Evolutionary conservation across 2,113 vertebrate species (phyloP).

Genomic region (Microcebus griseorufus): DNA sequence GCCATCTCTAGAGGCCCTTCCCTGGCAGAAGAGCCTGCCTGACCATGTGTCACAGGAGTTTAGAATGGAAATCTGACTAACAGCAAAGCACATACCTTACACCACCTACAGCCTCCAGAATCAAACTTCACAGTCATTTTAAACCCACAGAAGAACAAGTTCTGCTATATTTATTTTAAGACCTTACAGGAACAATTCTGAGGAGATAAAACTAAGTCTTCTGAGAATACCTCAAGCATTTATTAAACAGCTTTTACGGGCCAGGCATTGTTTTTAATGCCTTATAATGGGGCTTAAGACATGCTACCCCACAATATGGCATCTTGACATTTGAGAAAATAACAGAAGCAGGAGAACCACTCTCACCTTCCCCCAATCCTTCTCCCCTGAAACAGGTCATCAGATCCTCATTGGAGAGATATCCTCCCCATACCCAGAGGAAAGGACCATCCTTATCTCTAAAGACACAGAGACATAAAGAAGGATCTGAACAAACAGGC

Average conservation of each 20-base stretch:
- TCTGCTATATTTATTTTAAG: constrained; percentile 23
- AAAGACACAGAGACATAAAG: background rate
- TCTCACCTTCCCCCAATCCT: background rate
- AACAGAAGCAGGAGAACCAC: background rate
- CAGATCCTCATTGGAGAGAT: background rate
- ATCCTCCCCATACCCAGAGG: background rate
- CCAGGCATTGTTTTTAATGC: background rate
- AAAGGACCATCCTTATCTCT: background rate
- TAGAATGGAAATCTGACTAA: constrained; percentile 25
- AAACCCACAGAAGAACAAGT: constrained; percentile 17
- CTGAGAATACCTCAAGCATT: constrained; percentile 18
- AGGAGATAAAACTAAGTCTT: constrained; percentile 36
- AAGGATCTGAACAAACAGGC: background rate
- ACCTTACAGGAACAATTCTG: constrained; percentile 26
- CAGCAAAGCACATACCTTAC: background rate
- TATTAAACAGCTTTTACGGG: background rate
- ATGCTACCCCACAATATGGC: background rate
- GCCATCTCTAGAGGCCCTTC: background rate
- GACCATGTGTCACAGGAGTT: background rate
- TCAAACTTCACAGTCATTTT: background rate
- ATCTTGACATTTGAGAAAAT: background rate
- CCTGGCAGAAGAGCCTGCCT: background rate
- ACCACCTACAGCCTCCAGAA: background rate
- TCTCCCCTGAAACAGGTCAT: background rate
- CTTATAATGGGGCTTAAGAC: background rate